Base-by-base conservation (phyloP, 2,113 vertebrate genomes). In the Apteryx mantelli region DNA sequence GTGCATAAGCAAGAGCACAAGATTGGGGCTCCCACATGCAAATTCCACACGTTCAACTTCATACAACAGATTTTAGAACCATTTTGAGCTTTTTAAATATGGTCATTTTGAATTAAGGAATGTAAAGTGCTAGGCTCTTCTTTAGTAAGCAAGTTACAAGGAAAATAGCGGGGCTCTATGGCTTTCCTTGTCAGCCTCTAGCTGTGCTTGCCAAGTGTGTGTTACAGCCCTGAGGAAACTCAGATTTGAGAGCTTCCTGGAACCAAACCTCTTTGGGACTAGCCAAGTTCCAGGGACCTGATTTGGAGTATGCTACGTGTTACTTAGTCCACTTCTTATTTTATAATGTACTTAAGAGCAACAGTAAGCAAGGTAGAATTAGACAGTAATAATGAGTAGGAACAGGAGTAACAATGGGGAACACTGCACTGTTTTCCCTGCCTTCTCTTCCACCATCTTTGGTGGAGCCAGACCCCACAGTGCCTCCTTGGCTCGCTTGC, bases 241-340 rank as follows among this genome's bases (percentile, higher is more conserved):
- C 42, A 48, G 30, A 28, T 64, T 32, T 34, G 38, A 26, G 48
- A 81, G 1, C 17, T 58, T 38, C 34, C 42, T 32, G 36, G 44
- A 32, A n/a, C 19, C 0, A 0, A n/a, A n/a, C 17, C 3, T 34
- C 11, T 77, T 6, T 81, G 63, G 22, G 30, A 17, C 10, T 19
- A 16, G 28, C 55, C 32, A 9, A 11, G 32, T 85, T 19, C 22
- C 25, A 55, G 24, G 16, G 26, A 78, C 21, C 32, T 21, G 34
- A 0, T 5, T 42, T 42, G 75, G 55, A 56, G 20, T 36, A 9
- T 56, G 13, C 32, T 55, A 32, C 7, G 0, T 15, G 3, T 88
- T 65, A 34, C 48, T 82, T 61, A 69, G 58, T 52, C 22, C 6
- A 5, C 20, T 69, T 84, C 7, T 36, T 76, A n/a, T 63, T 86